A percentile compares a stretch with the other conserved stretches of the same genome.
Evolutionary conservation across 92 coral and sea anemone species (phyloP).

Genomic region (Epizoanthus rinbou): DNA sequence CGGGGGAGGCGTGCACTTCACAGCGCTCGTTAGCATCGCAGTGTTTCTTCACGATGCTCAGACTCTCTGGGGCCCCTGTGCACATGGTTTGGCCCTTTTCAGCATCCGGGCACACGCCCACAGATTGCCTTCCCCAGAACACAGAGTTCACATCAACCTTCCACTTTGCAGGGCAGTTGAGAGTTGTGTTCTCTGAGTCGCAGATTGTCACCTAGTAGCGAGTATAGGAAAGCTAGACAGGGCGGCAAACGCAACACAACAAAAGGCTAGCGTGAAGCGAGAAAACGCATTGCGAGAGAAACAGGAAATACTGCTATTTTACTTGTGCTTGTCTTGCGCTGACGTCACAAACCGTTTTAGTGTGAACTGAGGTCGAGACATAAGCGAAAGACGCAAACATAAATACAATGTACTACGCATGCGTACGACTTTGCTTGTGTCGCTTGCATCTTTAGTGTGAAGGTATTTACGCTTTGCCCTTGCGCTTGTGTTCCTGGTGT

Average conservation of each 20-base stretch:
- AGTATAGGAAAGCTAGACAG: neutral
- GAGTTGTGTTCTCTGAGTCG: slow-evolving; percentile 90
- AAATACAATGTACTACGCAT: too few relatives aligned
- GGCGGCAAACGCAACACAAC: neutral
- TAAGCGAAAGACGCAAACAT: too few relatives aligned
- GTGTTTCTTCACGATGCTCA: slow-evolving; percentile 89
- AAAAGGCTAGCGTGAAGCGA: neutral
- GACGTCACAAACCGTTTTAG: too few relatives aligned
- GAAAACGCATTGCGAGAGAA: neutral
- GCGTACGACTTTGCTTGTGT: too few relatives aligned
- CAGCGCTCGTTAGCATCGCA: slow-evolving; percentile 89
- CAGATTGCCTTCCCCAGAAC: slow-evolving; percentile 98
- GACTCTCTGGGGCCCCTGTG: slow-evolving; percentile 98
- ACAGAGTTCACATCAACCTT: slow-evolving; percentile 95
- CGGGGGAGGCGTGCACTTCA: slow-evolving; percentile 78
- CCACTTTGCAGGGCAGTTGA: slow-evolving; percentile 96
- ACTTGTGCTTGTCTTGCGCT: neutral
- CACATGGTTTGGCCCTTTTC: slow-evolving; percentile 97
- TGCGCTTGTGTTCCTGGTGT: too few relatives aligned
- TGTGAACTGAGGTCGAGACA: too few relatives aligned
- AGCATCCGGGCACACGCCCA: slow-evolving; percentile 87
- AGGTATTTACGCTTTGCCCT: too few relatives aligned
- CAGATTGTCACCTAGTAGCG: slow-evolving; percentile 70
- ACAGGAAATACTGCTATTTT: neutral
- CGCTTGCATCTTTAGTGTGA: too few relatives aligned